Percentiles rank a stretch among this genome's conserved stretches.
These are phyloP conservation scores for Acromyrmex heyeri DNA, from an alignment of 1,140 invertebrate species.

Conservation along the genomic window DNA sequence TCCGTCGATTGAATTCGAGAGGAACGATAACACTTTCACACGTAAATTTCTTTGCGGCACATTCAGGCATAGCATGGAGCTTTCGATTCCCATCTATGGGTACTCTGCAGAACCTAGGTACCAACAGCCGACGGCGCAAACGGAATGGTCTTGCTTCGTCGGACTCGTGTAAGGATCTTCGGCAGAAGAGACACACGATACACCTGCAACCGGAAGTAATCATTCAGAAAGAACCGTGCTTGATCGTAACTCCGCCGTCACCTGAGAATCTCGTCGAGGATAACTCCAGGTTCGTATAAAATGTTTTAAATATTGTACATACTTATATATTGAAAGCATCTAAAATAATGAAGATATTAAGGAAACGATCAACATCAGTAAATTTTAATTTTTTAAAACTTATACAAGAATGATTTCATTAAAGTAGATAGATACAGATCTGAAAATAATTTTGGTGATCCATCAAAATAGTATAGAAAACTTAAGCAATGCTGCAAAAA, in stretches of 20 bases:
- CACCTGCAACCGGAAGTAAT: slow-evolving; percentile 77
- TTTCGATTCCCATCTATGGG: slow-evolving; percentile 83
- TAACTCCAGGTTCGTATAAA: slow-evolving; percentile 52
- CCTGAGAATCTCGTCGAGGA: slow-evolving; percentile 49
- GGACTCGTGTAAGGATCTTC: slow-evolving; percentile 75
- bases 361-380: not conserved
- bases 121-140: slow-evolving; percentile 76
- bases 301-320: not conserved
- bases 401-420: not conserved
- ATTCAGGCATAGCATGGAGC: slow-evolving; percentile 84
- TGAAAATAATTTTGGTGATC: too few species aligned
- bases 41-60: slow-evolving; percentile 41
- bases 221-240: slow-evolving; percentile 72
- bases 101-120: slow-evolving; percentile 77
- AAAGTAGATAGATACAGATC: too few species aligned
- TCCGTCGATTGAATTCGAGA: not conserved
- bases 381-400: not conserved
- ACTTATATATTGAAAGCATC: not conserved
- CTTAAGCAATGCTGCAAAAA: too few species aligned
- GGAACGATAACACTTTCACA: not conserved
- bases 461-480: too few species aligned
- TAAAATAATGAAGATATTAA: not conserved
- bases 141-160: slow-evolving; percentile 72
- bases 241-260: slow-evolving; percentile 75
- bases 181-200: slow-evolving; percentile 76